Conservation (phyloP, 2,113 vertebrate genomes). For the Hemiscyllium ocellatum region DNA sequence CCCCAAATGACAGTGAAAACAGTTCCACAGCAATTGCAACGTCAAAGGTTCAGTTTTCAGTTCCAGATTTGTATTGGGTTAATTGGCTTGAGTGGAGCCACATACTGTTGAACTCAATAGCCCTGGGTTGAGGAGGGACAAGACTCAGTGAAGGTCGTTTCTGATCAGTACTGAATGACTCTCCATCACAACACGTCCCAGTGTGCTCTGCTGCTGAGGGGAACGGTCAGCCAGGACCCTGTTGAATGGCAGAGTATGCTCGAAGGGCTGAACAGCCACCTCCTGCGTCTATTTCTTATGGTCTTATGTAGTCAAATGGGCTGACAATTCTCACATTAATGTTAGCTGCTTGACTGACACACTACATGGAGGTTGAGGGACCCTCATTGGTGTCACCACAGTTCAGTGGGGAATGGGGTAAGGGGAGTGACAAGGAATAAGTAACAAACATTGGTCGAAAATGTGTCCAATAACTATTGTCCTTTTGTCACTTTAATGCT, state of each 20-base stretch:
- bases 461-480: not conserved
- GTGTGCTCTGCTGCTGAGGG: not conserved
- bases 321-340: not conserved
- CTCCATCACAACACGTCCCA: no score
- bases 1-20: not conserved
- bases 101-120: not conserved
- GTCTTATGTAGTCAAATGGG: not conserved
- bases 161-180: not conserved
- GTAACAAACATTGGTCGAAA: not conserved
- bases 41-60: not conserved
- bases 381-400: no score
- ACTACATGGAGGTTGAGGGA: not conserved
- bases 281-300: no score
- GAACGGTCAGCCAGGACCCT: not conserved
- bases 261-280: no score
- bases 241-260: no score
- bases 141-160: not conserved
- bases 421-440: not conserved
- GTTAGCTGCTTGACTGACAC: no score
- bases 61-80: not conserved
- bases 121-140: not conserved
- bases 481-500: not conserved
- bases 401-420: not conserved
- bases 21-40: not conserved
- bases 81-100: not conserved